Percentiles rank a stretch among this genome's conserved stretches.
Evolutionary conservation across 1,140 invertebrate genomes (phyloP).

Genomic region (Drosophila varians): DNA sequence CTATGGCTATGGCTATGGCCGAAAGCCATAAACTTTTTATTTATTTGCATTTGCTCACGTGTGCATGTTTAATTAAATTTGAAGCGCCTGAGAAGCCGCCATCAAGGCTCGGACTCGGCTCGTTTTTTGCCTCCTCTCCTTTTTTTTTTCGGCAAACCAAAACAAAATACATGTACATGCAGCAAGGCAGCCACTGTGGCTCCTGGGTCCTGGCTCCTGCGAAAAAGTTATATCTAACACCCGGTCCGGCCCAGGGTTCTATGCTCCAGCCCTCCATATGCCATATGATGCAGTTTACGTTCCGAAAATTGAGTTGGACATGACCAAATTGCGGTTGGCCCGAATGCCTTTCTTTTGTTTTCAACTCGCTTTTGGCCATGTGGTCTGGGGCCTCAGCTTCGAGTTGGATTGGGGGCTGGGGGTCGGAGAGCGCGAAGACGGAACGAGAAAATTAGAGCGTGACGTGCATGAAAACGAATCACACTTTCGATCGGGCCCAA

Average conservation of each 20-base stretch:
- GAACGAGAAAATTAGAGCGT: conserved; percentile 74
- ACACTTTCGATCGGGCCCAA: conserved; percentile 4
- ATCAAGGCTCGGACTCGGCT: conserved; percentile 58
- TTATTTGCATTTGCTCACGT: conserved; percentile 82
- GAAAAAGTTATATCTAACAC: conserved; percentile 69
- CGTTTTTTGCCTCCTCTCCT: conserved; percentile 13
- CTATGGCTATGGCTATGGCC: conserved; percentile 16
- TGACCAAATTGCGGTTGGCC: conserved; percentile 75
- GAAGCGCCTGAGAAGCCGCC: conserved; percentile 74
- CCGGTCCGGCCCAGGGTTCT: conserved; percentile 16
- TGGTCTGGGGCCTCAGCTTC: too few species aligned
- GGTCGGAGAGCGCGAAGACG: conserved; percentile 23
- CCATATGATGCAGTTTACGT: conserved; percentile 80
- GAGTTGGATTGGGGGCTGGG: not conserved
- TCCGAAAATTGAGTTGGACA: conserved; percentile 80
- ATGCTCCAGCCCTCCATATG: conserved; percentile 42
- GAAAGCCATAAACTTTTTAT: conserved; percentile 81
- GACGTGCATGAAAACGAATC: conserved; percentile 47
- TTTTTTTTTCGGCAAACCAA: conserved; percentile 28
- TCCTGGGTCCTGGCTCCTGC: not conserved
- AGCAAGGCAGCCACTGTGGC: conserved; percentile 1
- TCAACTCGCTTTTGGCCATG: conserved; percentile 1
- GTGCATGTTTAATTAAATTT: conserved; percentile 83
- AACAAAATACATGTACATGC: conserved; percentile 54
- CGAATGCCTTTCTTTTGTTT: conserved; percentile 16